A percentile compares a stretch with the other conserved stretches of the same genome.
These are phyloP conservation scores for Muntiacus muntjak DNA, from an alignment of 2,113 vertebrate species.

Conservation along the genomic window DNA sequence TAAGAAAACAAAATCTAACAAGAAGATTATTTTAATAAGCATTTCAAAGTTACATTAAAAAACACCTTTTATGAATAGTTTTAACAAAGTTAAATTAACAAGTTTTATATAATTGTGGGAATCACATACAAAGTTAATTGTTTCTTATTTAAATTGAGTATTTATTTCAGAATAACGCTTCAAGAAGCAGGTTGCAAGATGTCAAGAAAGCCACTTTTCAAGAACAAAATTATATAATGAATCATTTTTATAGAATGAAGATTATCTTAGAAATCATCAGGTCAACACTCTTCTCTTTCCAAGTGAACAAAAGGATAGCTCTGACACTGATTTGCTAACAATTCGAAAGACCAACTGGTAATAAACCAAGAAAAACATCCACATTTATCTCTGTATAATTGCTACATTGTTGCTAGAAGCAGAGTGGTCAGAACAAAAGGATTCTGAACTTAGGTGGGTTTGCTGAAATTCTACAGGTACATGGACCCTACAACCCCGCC, in stretches of 20 bases:
- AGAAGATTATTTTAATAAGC: background rate
- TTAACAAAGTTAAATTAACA: background rate
- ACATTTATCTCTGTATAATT: background rate
- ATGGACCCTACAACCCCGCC: background rate
- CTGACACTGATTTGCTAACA: background rate
- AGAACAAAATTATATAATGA: background rate
- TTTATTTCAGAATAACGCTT: background rate
- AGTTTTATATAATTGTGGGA: background rate
- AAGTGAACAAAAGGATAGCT: background rate
- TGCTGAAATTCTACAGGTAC: background rate
- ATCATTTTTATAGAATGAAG: background rate
- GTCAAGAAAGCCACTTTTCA: background rate
- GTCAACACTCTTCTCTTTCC: background rate
- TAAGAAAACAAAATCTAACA: background rate
- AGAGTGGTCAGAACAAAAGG: background rate
- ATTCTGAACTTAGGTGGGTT: background rate
- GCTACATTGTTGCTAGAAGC: background rate
- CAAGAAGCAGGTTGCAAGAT: background rate
- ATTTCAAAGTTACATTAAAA: background rate
- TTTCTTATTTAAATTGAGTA: background rate
- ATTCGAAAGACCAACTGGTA: background rate
- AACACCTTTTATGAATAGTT: background rate
- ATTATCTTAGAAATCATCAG: background rate
- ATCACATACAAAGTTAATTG: background rate
- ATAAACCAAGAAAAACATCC: background rate